phyloP scores from a whole-genome alignment of 2,113 vertebrate species.

The Laterallus jamaicensis region DNA sequence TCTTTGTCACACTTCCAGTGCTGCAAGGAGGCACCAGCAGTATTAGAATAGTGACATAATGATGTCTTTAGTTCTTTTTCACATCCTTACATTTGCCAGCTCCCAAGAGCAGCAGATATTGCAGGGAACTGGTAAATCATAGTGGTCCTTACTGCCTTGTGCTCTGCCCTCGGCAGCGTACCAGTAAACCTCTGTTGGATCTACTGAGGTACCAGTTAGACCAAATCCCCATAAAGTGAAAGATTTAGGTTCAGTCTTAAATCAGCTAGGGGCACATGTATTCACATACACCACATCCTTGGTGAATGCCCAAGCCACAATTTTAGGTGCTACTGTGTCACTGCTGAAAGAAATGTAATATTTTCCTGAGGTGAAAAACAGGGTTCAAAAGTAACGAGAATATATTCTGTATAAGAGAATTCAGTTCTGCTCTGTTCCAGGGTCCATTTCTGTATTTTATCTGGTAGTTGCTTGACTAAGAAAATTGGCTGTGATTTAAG shows the following conservation, averaged over 20 bases:
- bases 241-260: background rate
- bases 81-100: background rate
- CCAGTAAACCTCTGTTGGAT: background rate
- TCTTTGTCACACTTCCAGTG: background rate
- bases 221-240: background rate
- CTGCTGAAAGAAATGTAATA: background rate
- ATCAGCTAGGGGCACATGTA: background rate
- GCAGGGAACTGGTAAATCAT: background rate
- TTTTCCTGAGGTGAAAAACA: background rate
- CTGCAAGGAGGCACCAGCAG: background rate
- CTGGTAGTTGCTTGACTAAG: background rate
- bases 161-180: rapidly evolving
- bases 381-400: background rate
- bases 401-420: background rate
- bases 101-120: background rate
- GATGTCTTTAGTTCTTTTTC: background rate
- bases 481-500: background rate
- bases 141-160: background rate
- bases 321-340: background rate
- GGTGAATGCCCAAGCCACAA: background rate
- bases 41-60: background rate
- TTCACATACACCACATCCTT: background rate
- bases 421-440: background rate
- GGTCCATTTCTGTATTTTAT: background rate
- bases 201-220: background rate